Evolutionary conservation across 2,888 invertebrate genomes (phyloP).

Genomic region (Cyrtodaria siliqua): DNA sequence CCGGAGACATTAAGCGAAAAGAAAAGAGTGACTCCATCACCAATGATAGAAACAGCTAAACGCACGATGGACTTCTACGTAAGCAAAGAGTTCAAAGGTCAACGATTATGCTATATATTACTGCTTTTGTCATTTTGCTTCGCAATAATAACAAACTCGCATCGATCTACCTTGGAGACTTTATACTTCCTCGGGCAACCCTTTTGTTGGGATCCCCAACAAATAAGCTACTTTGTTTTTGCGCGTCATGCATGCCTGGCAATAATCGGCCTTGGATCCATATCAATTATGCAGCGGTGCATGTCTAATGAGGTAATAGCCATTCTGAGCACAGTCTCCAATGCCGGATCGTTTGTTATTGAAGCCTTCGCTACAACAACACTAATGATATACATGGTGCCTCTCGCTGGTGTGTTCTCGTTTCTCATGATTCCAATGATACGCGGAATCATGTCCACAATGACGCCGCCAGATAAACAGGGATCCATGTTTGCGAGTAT

Average conservation of each 20-base stretch:
- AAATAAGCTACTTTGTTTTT: slow-evolving; percentile 42
- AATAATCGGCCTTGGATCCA: slow-evolving; percentile 27
- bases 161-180: slow-evolving; percentile 42
- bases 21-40: slow-evolving; percentile 4
- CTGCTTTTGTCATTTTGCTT: slow-evolving; percentile 39
- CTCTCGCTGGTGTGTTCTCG: slow-evolving; percentile 41
- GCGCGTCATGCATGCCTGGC: slow-evolving; percentile 23
- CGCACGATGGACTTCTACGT: slow-evolving; percentile 38
- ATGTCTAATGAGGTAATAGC: slow-evolving; percentile 49
- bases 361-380: slow-evolving; percentile 36
- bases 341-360: slow-evolving; percentile 32
- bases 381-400: slow-evolving; percentile 40
- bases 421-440: slow-evolving; percentile 51
- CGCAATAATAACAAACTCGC: slow-evolving; percentile 24
- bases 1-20: slow-evolving; percentile 43
- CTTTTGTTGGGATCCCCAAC: slow-evolving; percentile 53
- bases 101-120: slow-evolving; percentile 33
- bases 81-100: slow-evolving; percentile 45
- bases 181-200: slow-evolving; percentile 52
- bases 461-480: slow-evolving; percentile 45
- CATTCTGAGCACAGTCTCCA: slow-evolving; percentile 31
- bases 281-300: slow-evolving; percentile 32
- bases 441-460: slow-evolving; percentile 52
- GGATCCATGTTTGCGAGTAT: slow-evolving; percentile 57
- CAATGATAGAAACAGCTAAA: slow-evolving; percentile 18